Base-by-base conservation (phyloP, 1,140 invertebrate species). In the Drosophila kepulauana region DNA sequence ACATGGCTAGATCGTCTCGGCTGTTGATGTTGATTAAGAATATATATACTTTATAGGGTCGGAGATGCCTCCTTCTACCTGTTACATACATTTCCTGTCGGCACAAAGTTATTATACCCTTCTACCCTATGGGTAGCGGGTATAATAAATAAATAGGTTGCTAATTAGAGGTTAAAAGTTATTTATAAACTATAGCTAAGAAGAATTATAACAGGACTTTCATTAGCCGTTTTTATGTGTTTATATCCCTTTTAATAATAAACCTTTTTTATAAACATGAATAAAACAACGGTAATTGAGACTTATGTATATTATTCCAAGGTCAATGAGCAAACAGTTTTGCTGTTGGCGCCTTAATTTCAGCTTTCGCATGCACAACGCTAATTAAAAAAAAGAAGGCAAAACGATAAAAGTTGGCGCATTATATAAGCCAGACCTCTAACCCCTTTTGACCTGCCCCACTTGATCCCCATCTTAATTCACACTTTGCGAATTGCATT, bases 401-500 rank as follows among this genome's bases (percentile, higher is more conserved):
- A 61, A 78, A 66, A 33, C 11, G 33, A 45, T 52, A 52, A 78
- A 70, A 38, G 43, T 41, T 56, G 48, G 52, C 52, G 33, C 52
- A 68, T 59, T 54, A 75, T 54, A 33, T 54, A 75, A 54, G 16
- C 38, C 71, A 48, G 52, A 10, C 35, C 10, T 38, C 59, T 35
- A 61, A 56, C 59, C 54, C 28, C 35, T 28, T 13, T 35, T 15
- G 8, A 43, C 33, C 35, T 54, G 51, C 46, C 30, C 20, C 35
- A 41, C 15, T 2, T 8, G 41, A 72, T 25, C 61, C 45, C 45
- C 41, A 57, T 15, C 41, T 43, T 63, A 49, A 45, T 64, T 78
- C 10, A 45, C 41, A 57, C 46, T 58, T 46, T 65, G 30, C 56
- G 43, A 45, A 69, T 70, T 76, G 66, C 76, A 75, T 78, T 78